Evolutionary conservation across 2,888 invertebrate genomes (phyloP), one percentile per base, ranked within the genome.

Genomic region (Drosophila setosimentum): DNA sequence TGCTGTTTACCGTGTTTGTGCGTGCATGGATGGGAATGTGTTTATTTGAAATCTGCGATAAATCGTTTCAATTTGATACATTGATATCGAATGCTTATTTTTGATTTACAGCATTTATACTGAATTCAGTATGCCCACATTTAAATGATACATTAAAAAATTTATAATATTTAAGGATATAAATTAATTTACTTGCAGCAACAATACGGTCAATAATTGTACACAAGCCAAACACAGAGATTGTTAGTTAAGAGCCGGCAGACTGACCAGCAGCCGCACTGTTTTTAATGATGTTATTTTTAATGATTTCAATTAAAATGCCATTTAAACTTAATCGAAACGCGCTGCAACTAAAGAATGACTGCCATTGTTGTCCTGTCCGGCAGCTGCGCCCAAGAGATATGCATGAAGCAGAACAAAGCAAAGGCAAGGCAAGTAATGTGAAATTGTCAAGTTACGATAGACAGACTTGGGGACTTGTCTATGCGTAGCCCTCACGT

Each of bases 301-400:
- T 85, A 85, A 85, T 83, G 68, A 83, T 74, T 66, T 69, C 73
- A 73, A 78, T 81, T 78, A 68, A 81, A 81, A 81, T 81, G 71
- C 37, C 50, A 80, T 76, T 73, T 57, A 68, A 75, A 65, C 62
- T 75, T 74, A 76, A 79, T 79, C 58, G 70, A 73, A 63, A 68
- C 64, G 49, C 40, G n/a, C n/a, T 33, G 65, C 48, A 68, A 68
- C 42, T 58, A 65, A 76, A 49, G 63, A 50, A 58, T 37, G 48
- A 24, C 48, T 37, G 65, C 27, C 48, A 51, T 69, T 79, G 68
- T 63, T 68, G 49, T 68, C 32, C 50, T 49, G 42, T n/a, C n/a
- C 30, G n/a, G n/a, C 76, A 42, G 18, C 35, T 30, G 66, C 30
- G 32, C 54, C 53, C 68, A 40, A 57, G 60, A 67, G 61, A 64